Conservation (phyloP, 2,888 invertebrate species). For the Watsonalla cultraria region DNA sequence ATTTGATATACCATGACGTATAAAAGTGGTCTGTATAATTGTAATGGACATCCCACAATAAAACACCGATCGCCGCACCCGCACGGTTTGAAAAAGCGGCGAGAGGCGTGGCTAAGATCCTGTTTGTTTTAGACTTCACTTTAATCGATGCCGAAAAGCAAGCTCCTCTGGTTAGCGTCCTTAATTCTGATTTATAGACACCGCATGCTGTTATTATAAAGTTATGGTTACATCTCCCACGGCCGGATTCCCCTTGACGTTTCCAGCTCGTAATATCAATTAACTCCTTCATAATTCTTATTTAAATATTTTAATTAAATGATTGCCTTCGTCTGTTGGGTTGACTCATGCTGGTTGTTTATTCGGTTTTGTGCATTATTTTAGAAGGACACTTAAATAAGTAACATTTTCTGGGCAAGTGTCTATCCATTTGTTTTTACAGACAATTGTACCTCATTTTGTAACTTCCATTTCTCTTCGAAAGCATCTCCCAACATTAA, state of each 20-base stretch:
- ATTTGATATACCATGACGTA: constrained; percentile 18
- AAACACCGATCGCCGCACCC: constrained; percentile 34
- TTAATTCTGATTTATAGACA: constrained; percentile 73
- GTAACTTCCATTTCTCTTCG: no score
- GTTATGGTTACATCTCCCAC: constrained; percentile 52
- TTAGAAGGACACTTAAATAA: not conserved
- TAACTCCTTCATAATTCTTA: constrained; percentile 62
- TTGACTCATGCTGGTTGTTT: constrained; percentile 11
- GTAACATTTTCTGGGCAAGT: no score
- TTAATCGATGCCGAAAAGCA: constrained; percentile 64
- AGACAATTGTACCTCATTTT: no score
- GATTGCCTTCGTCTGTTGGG: constrained; percentile 21
- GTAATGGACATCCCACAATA: constrained; percentile 47
- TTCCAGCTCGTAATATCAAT: constrained; percentile 68
- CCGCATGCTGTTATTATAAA: constrained; percentile 65
- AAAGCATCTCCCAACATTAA: not conserved
- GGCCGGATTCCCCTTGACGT: constrained; percentile 54
- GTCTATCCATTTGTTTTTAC: no score
- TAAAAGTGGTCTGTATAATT: constrained; percentile 48
- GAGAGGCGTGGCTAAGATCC: constrained; percentile 42
- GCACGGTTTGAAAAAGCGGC: constrained; percentile 41
- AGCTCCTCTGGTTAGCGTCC: constrained; percentile 54
- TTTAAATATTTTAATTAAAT: constrained; percentile 43
- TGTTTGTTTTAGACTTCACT: constrained; percentile 71
- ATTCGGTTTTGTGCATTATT: not conserved